Evolutionary conservation across 2,113 vertebrate species (phyloP), one percentile per base, ranked within the genome.

Genomic region (Alces alces): DNA sequence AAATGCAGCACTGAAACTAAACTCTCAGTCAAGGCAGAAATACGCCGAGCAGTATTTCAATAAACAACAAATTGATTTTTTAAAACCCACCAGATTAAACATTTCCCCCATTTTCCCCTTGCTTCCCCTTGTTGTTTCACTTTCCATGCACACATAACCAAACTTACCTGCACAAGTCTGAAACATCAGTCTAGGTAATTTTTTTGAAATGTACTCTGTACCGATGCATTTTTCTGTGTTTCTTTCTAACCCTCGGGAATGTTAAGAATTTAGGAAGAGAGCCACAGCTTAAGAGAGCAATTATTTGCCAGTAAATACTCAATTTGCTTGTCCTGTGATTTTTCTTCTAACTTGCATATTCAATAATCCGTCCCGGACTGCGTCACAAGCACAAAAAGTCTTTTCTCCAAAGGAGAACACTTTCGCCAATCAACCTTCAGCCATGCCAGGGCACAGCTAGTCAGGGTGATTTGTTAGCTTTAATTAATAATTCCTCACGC

Each of bases 241-340:
- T 97, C 96, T 98, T 98, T 98, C 97, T 98, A 98, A 97, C 96
- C 98, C 97, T 98, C 97, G 98, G 98, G 98, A 99, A 99, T 98
- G 98, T 96, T 98, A 98, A 98, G 98, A 99, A 99, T 99, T 99
- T 98, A 98, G 98, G 98, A 98, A 98, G 98, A 99, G 96, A 98
- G 98, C 98, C 98, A 98, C 98, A 98, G 98, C 97, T 98, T 98
- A 98, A 98, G 98, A 99, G 98, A 98, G 98, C 98, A 98, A 99
- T 99, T 99, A 98, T 99, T 99, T 98, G 98, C 98, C 98, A 98
- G 98, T 98, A 99, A 99, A 98, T 98, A 98, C 98, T 98, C 99
- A 98, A 98, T 99, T 98, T 98, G 98, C 98, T 98, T 99, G 98
- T 98, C 98, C 98, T 98, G 98, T 98, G 98, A 99, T 99, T 99